Base-by-base conservation (phyloP, 2,797 vertebrate genomes). In the Carduelis carduelis region DNA sequence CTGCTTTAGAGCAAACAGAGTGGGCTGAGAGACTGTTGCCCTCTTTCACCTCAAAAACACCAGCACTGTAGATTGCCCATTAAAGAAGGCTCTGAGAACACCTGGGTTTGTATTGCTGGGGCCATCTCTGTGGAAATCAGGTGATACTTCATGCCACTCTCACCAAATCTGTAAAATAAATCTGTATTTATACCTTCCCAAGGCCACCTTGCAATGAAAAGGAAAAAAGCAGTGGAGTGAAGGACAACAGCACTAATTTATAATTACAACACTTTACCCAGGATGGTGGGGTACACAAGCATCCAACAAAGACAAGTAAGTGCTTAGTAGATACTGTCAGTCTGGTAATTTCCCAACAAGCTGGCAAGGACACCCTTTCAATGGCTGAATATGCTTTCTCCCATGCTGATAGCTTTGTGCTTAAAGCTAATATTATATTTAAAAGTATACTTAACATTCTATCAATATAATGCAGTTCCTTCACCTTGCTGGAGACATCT, bases 361-460 rank as follows among this genome's bases (percentile, higher is more conserved):
- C 53, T 88, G 53, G 57, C 87, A 90, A 96, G 61, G 69, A 76
- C 2, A 1, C 4, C 12, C 37, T 87, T 64, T 47, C 90, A 80
- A 14, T 30, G 47, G 61, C 87, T 83, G 61, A 95, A 59, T 78
- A 26, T 41, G 65, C 53, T 86, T 88, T 83, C 37, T 91, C 15
- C 71, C 50, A 72, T 19, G n/a, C 32, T 69, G 59, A 90, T 53
- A 60, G 46, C 61, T 81, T 83, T 93, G 49, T 81, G 43, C 35
- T 90, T 91, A 88, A 68, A 57, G 32, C 11, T 88, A 86, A 85
- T 81, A 74, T 34, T 83, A 57, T 64, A 83, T 93, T 93, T 94
- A 12, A 91, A 93, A 75, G 35, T 65, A 57, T 72, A 64, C 60
- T 91, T 91, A 75, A 41, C 8, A 3, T 78, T 91, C 46, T 55